phyloP scores from a whole-genome alignment of 2,113 vertebrate species.

The Neodontobutis hainanensis region DNA sequence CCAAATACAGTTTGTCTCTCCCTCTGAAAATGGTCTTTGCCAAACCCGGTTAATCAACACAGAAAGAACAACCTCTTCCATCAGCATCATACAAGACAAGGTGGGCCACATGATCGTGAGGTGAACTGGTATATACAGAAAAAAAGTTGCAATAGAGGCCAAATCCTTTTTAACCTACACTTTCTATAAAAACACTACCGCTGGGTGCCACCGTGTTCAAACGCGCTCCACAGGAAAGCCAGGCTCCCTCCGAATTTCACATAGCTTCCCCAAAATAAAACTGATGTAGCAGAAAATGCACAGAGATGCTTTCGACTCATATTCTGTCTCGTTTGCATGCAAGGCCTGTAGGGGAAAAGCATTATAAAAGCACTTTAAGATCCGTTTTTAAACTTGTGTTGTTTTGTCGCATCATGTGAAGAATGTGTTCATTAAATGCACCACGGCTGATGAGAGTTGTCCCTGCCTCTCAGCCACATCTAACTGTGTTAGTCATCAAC shows the following conservation, averaged over 20 bases:
- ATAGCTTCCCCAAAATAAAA: conserved; percentile 28
- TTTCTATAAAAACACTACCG: neutral
- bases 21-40: too few species aligned
- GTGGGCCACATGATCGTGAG: too few species aligned
- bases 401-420: neutral
- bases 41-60: too few species aligned
- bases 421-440: conserved; percentile 6
- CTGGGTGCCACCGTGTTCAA: neutral
- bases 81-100: too few species aligned
- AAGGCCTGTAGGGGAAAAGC: conserved; percentile 3
- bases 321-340: conserved; percentile 8
- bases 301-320: conserved; percentile 2
- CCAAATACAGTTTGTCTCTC: too few species aligned
- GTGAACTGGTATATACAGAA: neutral
- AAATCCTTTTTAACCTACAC: conserved; percentile 12
- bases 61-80: too few species aligned
- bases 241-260: neutral
- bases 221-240: conserved; percentile 4
- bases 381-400: neutral
- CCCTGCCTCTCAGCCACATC: neutral
- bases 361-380: conserved; percentile 5
- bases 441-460: neutral
- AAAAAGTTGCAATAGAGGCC: neutral
- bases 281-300: conserved; percentile 24
- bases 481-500: conserved; percentile 6